phyloP scores from a whole-genome alignment of 2,888 invertebrate species.

The Mycalesis mineus region DNA sequence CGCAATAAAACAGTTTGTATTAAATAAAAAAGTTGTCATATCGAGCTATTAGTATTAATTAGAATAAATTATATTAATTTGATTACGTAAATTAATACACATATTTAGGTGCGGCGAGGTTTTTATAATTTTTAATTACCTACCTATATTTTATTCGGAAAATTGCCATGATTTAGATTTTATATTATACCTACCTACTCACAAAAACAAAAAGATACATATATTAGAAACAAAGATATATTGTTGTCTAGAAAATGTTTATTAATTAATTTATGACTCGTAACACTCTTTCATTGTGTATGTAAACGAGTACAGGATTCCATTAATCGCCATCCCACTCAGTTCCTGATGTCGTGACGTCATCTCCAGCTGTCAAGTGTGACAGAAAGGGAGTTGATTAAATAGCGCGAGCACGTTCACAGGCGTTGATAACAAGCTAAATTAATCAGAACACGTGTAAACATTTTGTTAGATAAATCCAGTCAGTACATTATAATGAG shows the following conservation, averaged over 20 bases:
- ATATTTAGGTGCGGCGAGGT: constrained; percentile 24
- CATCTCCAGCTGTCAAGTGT: constrained; percentile 41
- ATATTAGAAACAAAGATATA: too few species aligned
- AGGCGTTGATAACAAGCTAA: constrained; percentile 58
- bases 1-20: constrained; percentile 44
- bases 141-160: background rate
- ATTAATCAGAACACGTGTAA: constrained; percentile 70
- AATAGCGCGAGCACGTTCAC: constrained; percentile 49
- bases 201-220: background rate
- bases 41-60: constrained; percentile 39
- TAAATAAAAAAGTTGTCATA: constrained; percentile 40
- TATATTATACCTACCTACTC: background rate
- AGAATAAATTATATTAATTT: constrained; percentile 39
- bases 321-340: constrained; percentile 23
- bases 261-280: background rate
- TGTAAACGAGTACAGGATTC: constrained; percentile 14
- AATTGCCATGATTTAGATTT: background rate
- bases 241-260: too few species aligned
- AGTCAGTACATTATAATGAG: constrained; percentile 37
- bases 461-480: constrained; percentile 65
- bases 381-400: constrained; percentile 57
- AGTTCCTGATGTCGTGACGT: constrained; percentile 29
- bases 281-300: background rate
- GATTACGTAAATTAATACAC: constrained; percentile 36
- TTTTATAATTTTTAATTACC: constrained; percentile 7